phyloP scores from a whole-genome alignment of 2,888 invertebrate genomes.

The Scotopteryx bipunctaria region DNA sequence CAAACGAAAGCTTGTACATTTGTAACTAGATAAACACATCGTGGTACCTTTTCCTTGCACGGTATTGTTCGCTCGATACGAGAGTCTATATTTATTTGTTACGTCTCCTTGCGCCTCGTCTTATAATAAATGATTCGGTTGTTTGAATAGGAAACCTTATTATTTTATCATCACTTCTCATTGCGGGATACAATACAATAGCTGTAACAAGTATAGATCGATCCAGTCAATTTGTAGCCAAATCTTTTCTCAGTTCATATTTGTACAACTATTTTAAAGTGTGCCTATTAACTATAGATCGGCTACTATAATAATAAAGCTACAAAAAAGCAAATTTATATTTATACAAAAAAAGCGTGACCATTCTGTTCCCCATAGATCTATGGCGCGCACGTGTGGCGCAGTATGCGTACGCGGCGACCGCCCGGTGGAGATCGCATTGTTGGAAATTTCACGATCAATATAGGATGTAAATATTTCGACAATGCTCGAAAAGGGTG shows the following conservation, averaged over 20 bases:
- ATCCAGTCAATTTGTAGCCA: slow-evolving; percentile 4
- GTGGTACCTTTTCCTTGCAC: slow-evolving; percentile 48
- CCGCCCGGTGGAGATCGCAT: slow-evolving; percentile 58
- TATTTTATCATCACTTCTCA: slow-evolving; percentile 25
- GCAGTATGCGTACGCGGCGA: slow-evolving; percentile 49
- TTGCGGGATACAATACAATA: slow-evolving; percentile 14
- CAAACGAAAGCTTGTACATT: slow-evolving; percentile 60
- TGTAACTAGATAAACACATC: slow-evolving; percentile 63
- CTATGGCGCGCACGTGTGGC: slow-evolving; percentile 68
- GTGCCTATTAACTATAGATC: slow-evolving; percentile 12
- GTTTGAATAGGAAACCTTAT: slow-evolving; percentile 31
- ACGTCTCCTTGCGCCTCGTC: slow-evolving; percentile 31
- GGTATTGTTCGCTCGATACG: slow-evolving; percentile 44
- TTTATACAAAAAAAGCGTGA: slow-evolving; percentile 21
- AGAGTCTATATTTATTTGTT: slow-evolving; percentile 37
- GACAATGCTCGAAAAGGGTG: slow-evolving; percentile 76
- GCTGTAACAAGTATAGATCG: slow-evolving; percentile 14
- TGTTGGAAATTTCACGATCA: slow-evolving; percentile 79
- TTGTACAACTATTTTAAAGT: not conserved
- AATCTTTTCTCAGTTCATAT: not conserved
- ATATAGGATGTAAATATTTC: slow-evolving; percentile 81
- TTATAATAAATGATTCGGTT: slow-evolving; percentile 35
- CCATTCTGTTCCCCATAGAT: slow-evolving; percentile 29
- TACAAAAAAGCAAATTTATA: slow-evolving; percentile 3
- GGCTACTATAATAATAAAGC: slow-evolving; percentile 3